Evolutionary conservation across 2,113 vertebrate species (phyloP), one percentile per base, ranked within the genome.

Genomic region (Hassar affinis): DNA sequence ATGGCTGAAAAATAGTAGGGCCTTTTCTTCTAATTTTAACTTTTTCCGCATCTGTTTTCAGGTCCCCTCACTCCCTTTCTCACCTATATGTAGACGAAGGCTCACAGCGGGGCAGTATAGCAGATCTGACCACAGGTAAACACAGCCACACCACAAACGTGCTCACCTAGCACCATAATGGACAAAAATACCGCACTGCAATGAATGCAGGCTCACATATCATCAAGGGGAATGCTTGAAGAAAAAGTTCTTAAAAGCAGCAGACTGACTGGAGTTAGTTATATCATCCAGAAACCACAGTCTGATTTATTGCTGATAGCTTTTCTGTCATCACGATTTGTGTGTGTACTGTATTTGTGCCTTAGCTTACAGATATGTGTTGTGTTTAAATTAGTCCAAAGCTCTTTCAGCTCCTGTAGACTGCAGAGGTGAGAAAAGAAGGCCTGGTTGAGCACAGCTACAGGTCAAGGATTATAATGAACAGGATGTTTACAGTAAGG

Each of bases 131-230:
- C 87, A 86, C 84, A 84, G 84, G 87, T 88, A 88, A 88, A 88
- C 87, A 88, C 52, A 1, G 74, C 76, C 72, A 80, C 54, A 77
- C 87, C 87, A 88, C 87, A 88, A 85, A 84, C 84, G 82, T 85
- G 84, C 84, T 88, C 87, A 88, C 84, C 85, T 88, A 85, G 81
- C 30, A 85, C 87, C 83, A 88, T 88, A 88, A 88, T 88, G 87
- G 87, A 88, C 82, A 78, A 84, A 88, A 88, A 88, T 88, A 88
- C 87, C 64, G 83, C 84, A 81, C 72, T 54, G 84, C 87, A 45
- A 88, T 88, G 87, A 88, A 88, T 86, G 87, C 81, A 51, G 66
- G 76, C 87, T 88, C 87, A 86, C 81, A 87, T 82, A 80, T 81
- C 78, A 79, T 80, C 83, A 84, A 84, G 78, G 83, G 83, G 68